These are phyloP conservation scores for Orientallactaga bullata DNA, from an alignment of 2,113 vertebrate species.

Conservation along the genomic window DNA sequence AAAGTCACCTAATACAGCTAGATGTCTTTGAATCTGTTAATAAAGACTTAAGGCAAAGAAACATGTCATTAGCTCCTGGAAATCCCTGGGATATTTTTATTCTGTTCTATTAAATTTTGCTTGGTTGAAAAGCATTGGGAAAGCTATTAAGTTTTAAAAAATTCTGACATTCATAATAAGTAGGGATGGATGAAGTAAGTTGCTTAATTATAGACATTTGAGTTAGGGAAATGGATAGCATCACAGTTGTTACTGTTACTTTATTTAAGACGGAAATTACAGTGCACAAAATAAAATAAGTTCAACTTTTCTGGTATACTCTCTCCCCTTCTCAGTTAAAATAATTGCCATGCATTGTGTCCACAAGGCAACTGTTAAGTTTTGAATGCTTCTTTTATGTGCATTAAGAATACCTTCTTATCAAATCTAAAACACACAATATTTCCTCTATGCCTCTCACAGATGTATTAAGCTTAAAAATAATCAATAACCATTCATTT, in stretches of 20 bases:
- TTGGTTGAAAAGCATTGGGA: constrained; percentile 55
- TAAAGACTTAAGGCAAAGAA: constrained; percentile 49
- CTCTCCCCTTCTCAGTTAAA: constrained; percentile 43
- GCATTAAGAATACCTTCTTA: constrained; percentile 46
- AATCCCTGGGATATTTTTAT: constrained; percentile 64
- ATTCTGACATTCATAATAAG: constrained; percentile 64
- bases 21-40: constrained; percentile 52
- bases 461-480: not conserved
- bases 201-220: constrained; percentile 70
- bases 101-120: constrained; percentile 61
- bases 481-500: constrained; percentile 20
- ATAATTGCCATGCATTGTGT: constrained; percentile 37
- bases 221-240: constrained; percentile 62
- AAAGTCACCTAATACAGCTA: constrained; percentile 31
- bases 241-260: constrained; percentile 42
- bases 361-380: not conserved
- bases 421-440: constrained; percentile 9
- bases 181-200: constrained; percentile 50
- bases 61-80: constrained; percentile 43
- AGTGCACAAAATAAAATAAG: constrained; percentile 57
- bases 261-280: constrained; percentile 71
- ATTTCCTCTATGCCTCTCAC: not conserved
- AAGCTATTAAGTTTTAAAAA: constrained; percentile 72
- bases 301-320: constrained; percentile 27
- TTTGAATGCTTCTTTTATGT: constrained; percentile 17